phyloP scores from a whole-genome alignment of 2,113 vertebrate genomes.

The Pyrgilauda ruficollis region DNA sequence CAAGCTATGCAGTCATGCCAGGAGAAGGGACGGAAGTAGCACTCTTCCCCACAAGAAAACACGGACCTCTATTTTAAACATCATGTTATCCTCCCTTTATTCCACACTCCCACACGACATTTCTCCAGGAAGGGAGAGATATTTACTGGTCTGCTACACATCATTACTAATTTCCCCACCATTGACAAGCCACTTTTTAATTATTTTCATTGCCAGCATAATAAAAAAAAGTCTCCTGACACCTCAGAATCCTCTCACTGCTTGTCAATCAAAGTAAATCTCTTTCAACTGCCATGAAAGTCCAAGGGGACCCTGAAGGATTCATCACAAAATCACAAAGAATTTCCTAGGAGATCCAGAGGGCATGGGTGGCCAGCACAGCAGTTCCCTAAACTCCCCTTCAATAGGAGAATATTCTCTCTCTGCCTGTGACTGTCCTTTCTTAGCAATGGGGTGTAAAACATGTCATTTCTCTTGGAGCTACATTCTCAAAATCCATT shows the following conservation, averaged over 20 bases:
- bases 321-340: conserved; percentile 7
- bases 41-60: background rate
- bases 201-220: background rate
- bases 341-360: background rate
- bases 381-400: background rate
- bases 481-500: background rate
- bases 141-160: background rate
- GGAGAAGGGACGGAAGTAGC: background rate
- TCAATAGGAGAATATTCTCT: background rate
- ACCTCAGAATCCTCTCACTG: background rate
- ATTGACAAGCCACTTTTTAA: background rate
- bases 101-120: background rate
- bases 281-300: background rate
- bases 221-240: background rate
- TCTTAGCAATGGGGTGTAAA: background rate
- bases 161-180: background rate
- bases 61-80: background rate
- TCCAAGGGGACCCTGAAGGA: background rate
- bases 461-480: background rate
- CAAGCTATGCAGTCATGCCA: background rate
- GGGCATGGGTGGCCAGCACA: background rate
- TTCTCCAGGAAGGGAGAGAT: background rate
- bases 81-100: background rate
- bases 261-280: background rate
- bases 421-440: background rate